These are phyloP conservation scores for Cladopsammia gracilis DNA, from an alignment of 64 coral and sea anemone species.

Conservation along the genomic window DNA sequence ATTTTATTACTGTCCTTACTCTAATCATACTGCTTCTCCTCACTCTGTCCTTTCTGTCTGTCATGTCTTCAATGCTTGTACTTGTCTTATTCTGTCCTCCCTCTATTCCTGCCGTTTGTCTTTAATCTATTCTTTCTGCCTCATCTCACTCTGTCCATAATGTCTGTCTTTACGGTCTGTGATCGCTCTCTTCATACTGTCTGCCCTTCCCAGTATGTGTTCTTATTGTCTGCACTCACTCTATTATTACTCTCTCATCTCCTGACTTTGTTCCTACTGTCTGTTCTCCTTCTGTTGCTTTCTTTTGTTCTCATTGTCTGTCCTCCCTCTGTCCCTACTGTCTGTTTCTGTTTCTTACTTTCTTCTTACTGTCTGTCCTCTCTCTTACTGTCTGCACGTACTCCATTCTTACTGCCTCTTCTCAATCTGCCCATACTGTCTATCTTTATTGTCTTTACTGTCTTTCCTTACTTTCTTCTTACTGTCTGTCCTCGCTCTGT, in stretches of 20 bases:
- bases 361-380: no score
- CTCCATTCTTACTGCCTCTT: not conserved
- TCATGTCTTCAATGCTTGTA: not conserved
- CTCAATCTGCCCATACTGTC: not conserved
- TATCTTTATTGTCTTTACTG: not conserved
- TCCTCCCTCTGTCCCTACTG: no score
- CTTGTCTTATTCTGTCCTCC: not conserved
- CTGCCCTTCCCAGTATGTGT: not conserved
- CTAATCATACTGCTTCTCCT: no score
- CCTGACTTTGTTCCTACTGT: not conserved
- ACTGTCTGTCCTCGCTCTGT: no score
- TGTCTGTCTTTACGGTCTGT: not conserved
- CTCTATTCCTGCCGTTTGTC: no score
- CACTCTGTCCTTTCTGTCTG: not conserved
- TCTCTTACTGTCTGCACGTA: not conserved
- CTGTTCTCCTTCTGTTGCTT: not conserved
- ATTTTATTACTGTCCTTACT: no score
- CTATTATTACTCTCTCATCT: not conserved
- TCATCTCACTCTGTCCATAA: no score
- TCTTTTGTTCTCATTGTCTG: no score
- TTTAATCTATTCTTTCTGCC: not conserved
- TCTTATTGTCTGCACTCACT: not conserved
- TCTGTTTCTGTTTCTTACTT: not conserved
- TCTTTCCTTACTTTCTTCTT: not conserved
- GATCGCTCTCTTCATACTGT: not conserved